Evolutionary conservation across 1,140 invertebrate species (phyloP).

Genomic region (Aporrectodea caliginosa): DNA sequence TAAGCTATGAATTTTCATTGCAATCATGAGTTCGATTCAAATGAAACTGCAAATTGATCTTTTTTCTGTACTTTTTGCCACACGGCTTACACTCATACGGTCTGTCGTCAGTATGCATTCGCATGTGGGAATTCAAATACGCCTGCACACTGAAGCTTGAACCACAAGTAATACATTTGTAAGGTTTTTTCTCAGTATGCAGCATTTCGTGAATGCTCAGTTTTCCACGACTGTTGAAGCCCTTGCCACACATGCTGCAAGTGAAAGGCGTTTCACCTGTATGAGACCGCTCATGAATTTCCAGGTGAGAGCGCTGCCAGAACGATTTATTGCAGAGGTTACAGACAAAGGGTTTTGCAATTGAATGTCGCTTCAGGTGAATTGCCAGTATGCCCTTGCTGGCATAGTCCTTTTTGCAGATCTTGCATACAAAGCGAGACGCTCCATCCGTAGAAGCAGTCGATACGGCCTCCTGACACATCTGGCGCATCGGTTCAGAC

Average conservation of each 20-base stretch:
- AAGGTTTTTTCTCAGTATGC: conserved; percentile 94
- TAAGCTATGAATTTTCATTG: too few species aligned
- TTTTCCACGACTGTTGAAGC: conserved; percentile 96
- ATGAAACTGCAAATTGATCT: not conserved
- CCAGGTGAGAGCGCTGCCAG: conserved; percentile 61
- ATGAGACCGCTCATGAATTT: conserved; percentile 68
- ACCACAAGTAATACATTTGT: conserved; percentile 75
- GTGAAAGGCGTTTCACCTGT: conserved; percentile 74
- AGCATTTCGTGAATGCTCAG: conserved; percentile 95
- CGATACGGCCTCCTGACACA: too few species aligned
- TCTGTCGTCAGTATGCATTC: conserved; percentile 36
- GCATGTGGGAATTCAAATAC: conserved; percentile 51
- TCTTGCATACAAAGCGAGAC: conserved; percentile 58
- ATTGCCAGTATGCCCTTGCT: conserved; percentile 70
- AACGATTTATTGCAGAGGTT: conserved; percentile 51
- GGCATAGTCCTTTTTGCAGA: conserved; percentile 74
- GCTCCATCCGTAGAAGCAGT: too few species aligned
- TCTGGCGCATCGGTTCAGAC: too few species aligned
- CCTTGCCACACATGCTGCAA: conserved; percentile 98
- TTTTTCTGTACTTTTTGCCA: conserved; percentile 69
- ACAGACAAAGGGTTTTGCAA: conserved; percentile 43
- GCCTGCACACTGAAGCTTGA: conserved; percentile 53
- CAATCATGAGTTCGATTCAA: too few species aligned
- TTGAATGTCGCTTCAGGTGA: conserved; percentile 61
- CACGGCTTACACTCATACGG: conserved; percentile 58